Evolutionary conservation across 2,113 vertebrate genomes (phyloP).

Genomic region (Tylochromis polylepis): DNA sequence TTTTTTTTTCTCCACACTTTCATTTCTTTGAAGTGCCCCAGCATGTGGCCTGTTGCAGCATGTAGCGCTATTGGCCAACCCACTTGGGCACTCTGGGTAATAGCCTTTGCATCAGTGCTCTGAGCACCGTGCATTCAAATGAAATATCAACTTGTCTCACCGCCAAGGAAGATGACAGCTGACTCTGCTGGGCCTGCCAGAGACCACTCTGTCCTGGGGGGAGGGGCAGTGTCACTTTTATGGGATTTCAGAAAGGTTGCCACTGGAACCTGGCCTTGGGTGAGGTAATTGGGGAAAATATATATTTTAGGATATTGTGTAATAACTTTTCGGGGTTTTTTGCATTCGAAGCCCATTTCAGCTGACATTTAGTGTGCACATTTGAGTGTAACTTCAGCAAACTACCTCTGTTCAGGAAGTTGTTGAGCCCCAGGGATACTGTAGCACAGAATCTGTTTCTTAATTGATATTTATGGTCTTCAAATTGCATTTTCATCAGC

Average conservation of each 20-base stretch:
- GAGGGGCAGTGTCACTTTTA: slow-evolving; percentile 19
- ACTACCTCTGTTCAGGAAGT: not conserved
- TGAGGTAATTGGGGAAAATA: slow-evolving; percentile 34
- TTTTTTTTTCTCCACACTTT: slow-evolving; percentile 43
- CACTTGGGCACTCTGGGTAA: slow-evolving; percentile 70
- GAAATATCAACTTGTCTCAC: slow-evolving; percentile 72
- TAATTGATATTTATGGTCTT: slow-evolving; percentile 49
- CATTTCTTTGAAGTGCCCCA: slow-evolving; percentile 63
- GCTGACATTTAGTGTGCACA: not conserved
- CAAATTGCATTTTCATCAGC: not conserved
- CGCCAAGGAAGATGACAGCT: slow-evolving; percentile 64
- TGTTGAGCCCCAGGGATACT: not conserved
- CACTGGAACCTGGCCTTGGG: slow-evolving; percentile 15
- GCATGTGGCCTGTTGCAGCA: not conserved
- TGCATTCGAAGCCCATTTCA: not conserved
- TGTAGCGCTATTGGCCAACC: slow-evolving; percentile 29
- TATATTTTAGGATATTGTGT: slow-evolving; percentile 9
- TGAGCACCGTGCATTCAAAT: slow-evolving; percentile 62
- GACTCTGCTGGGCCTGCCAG: slow-evolving; percentile 52
- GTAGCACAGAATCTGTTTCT: not conserved
- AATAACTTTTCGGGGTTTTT: slow-evolving; percentile 3
- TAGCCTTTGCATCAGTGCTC: slow-evolving; percentile 65
- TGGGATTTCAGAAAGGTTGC: slow-evolving; percentile 42
- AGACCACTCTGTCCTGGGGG: slow-evolving; percentile 15
- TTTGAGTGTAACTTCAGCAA: not conserved